A percentile compares a stretch with the other conserved stretches of the same genome.
These are phyloP conservation scores for Tragelaphus oryx DNA, from an alignment of 2,797 vertebrate species.

Conservation along the genomic window DNA sequence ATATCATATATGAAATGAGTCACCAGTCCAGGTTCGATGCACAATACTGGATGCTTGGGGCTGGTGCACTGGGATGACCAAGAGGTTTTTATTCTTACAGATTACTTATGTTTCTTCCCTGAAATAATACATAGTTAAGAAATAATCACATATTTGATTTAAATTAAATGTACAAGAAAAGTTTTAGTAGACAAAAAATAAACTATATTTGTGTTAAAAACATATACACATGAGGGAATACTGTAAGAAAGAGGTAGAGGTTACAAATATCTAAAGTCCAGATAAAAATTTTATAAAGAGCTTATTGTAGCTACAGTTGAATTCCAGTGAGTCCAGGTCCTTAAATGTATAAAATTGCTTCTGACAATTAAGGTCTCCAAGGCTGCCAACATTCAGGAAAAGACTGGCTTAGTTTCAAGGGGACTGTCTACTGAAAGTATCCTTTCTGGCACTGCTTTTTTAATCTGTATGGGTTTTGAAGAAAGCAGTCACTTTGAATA, in stretches of 20 bases:
- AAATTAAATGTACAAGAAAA: background rate
- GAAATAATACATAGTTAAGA: background rate
- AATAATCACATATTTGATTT: background rate
- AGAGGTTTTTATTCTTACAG: background rate
- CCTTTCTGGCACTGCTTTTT: background rate
- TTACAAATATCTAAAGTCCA: background rate
- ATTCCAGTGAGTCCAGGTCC: background rate
- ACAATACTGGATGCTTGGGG: too few species aligned
- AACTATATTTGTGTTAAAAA: background rate
- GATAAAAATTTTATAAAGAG: background rate
- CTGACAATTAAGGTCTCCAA: slow-evolving; percentile 13
- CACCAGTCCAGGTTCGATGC: too few species aligned
- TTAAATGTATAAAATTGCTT: background rate
- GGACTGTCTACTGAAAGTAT: background rate
- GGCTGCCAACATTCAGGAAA: background rate
- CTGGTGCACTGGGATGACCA: too few species aligned
- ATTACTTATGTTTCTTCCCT: background rate
- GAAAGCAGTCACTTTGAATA: slow-evolving; percentile 7
- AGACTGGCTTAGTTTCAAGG: background rate
- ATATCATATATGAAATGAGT: too few species aligned
- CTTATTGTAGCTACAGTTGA: background rate
- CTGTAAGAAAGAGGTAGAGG: background rate
- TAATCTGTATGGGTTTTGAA: slow-evolving; percentile 3
- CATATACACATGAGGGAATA: background rate
- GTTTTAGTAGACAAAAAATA: background rate